phyloP scores from a whole-genome alignment of 2,797 vertebrate genomes.

The Hydrolagus colliei region DNA sequence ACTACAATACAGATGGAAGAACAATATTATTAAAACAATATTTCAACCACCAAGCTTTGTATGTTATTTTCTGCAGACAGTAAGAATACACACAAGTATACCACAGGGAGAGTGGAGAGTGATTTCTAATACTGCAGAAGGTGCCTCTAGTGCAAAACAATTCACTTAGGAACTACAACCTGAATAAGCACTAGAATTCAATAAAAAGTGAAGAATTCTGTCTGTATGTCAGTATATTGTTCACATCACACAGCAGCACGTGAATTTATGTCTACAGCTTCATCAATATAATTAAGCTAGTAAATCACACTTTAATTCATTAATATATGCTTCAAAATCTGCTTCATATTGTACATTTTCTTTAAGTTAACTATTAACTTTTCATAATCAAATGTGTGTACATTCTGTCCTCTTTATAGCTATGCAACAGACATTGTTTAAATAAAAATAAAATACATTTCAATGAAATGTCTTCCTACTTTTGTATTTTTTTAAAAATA shows the following conservation, averaged over 20 bases:
- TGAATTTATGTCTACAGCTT: constrained; percentile 29
- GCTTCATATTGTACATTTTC: not conserved
- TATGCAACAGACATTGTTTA: constrained; percentile 4
- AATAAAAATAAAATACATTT: not conserved
- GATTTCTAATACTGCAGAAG: not conserved
- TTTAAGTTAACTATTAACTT: constrained; percentile 1
- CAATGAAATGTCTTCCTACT: not conserved
- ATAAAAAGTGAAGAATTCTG: not conserved
- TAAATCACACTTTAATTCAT: constrained; percentile 27
- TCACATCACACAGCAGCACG: not conserved
- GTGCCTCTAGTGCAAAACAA: constrained; percentile 1
- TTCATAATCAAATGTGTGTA: constrained; percentile 4
- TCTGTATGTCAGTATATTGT: not conserved
- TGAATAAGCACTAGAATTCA: constrained; percentile 4
- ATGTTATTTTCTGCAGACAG: constrained; percentile 1
- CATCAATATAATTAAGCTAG: constrained; percentile 22
- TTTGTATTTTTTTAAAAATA: not conserved
- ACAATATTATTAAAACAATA: constrained; percentile 30
- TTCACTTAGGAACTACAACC: constrained; percentile 13
- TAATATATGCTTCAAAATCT: constrained; percentile 28
- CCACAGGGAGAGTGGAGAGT: constrained; percentile 1
- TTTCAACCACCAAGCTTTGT: constrained; percentile 30
- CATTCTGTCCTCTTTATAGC: not conserved
- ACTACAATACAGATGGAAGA: constrained; percentile 28
- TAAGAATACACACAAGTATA: not conserved